Evolutionary conservation across 2,113 vertebrate species (phyloP).

Genomic region (Podilymbus podiceps): DNA sequence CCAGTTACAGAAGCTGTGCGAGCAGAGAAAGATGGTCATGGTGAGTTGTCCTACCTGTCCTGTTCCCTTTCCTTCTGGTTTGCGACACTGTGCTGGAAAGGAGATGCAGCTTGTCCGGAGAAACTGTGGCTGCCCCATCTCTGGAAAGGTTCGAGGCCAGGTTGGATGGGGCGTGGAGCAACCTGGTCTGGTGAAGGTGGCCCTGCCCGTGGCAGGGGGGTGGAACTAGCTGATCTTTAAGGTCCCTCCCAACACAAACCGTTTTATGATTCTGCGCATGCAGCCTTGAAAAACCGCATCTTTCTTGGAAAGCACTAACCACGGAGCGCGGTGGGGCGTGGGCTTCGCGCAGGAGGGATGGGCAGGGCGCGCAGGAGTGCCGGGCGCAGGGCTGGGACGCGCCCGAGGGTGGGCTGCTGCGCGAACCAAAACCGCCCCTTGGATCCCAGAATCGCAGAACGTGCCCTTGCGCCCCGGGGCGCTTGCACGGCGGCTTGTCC

Average conservation of each 20-base stretch:
- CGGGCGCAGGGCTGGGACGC: neutral
- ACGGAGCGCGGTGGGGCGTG: neutral
- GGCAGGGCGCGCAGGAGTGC: neutral
- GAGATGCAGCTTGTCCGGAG: neutral
- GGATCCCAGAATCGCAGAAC: too few species aligned
- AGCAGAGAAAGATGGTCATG: slow-evolving; percentile 96
- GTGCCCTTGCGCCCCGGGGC: too few species aligned
- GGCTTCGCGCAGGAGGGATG: neutral
- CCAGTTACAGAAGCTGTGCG: slow-evolving; percentile 94
- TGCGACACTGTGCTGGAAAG: neutral
- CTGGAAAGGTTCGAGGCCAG: neutral
- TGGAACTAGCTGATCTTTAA: neutral
- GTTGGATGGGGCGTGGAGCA: neutral
- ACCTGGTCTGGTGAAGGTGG: neutral
- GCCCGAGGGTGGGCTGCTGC: neutral
- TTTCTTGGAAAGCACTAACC: neutral
- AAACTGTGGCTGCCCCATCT: neutral
- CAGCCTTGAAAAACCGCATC: neutral
- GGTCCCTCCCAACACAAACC: neutral
- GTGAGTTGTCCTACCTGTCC: slow-evolving; percentile 67
- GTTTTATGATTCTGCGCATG: rapidly evolving
- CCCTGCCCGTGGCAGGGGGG: neutral
- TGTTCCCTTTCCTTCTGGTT: neutral
- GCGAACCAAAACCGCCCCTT: neutral
- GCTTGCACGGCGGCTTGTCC: neutral